phyloP scores from a whole-genome alignment of 2,888 invertebrate genomes.

The Galerucella pusilla region DNA sequence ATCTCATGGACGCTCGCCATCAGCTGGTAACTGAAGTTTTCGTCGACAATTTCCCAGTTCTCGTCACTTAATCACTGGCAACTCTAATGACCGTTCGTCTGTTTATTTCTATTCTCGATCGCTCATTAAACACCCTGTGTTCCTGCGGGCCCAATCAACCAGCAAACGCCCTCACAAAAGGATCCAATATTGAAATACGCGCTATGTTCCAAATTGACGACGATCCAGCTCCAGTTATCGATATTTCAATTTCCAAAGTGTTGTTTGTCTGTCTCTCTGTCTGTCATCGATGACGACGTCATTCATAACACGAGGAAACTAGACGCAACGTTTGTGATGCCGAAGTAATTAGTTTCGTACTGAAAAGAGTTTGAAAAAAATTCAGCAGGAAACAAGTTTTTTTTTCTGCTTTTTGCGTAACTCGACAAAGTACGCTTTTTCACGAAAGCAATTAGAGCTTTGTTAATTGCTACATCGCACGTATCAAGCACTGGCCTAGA shows the following conservation, averaged over 20 bases:
- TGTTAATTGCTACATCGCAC: constrained; percentile 33
- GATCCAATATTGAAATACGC: constrained; percentile 43
- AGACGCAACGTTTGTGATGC: constrained; percentile 28
- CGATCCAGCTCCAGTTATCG: constrained; percentile 35
- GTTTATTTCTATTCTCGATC: constrained; percentile 52
- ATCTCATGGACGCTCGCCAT: constrained; percentile 1
- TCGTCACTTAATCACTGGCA: constrained; percentile 56
- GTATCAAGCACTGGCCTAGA: constrained; percentile 4
- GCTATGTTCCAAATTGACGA: constrained; percentile 39
- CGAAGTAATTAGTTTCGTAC: constrained; percentile 31
- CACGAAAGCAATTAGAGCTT: constrained; percentile 17
- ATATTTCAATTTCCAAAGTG: constrained; percentile 37
- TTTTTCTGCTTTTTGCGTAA: constrained; percentile 15
- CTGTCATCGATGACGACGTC: constrained; percentile 32
- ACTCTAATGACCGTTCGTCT: constrained; percentile 56
- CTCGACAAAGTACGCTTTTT: constrained; percentile 19
- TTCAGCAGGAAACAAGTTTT: constrained; percentile 24
- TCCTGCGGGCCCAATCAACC: constrained; percentile 46
- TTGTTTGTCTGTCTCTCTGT: constrained; percentile 28
- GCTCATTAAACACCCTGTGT: constrained; percentile 49
- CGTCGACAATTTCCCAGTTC: constrained; percentile 56
- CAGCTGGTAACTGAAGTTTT: constrained; percentile 40
- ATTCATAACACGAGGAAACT: constrained; percentile 30
- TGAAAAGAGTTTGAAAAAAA: constrained; percentile 27
- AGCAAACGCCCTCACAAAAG: constrained; percentile 46